Evolutionary conservation across 2,888 invertebrate genomes (phyloP).

Genomic region (Fragum whitleyi): DNA sequence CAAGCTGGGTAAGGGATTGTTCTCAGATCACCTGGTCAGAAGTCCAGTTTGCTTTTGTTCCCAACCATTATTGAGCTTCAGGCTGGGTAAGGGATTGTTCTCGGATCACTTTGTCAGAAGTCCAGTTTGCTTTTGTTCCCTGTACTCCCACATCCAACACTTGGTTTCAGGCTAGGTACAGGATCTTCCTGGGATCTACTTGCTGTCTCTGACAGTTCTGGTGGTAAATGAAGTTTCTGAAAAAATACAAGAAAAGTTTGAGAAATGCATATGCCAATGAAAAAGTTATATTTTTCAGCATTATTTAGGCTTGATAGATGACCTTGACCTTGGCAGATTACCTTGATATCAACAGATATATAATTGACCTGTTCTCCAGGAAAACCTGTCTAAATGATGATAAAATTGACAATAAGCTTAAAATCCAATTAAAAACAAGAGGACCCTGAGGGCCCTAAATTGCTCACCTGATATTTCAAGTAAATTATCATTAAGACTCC

Average conservation of each 20-base stretch:
- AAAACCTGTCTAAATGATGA: no score
- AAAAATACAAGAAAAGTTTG: conserved; percentile 19
- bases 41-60: conserved; percentile 72
- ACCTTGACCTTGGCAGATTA: no score
- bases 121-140: conserved; percentile 69
- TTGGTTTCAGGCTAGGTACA: conserved; percentile 55
- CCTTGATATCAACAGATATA: no score
- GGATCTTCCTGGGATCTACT: conserved; percentile 81
- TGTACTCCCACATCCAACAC: conserved; percentile 48
- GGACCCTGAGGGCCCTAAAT: no score
- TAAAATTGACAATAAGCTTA: no score
- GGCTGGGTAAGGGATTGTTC: conserved; percentile 73
- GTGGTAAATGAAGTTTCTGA: conserved; percentile 84
- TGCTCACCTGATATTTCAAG: no score
- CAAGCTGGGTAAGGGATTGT: conserved; percentile 71
- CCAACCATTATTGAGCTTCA: conserved; percentile 60
- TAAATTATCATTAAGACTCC: no score
- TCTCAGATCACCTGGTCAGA: conserved; percentile 77
- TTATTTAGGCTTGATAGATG: no score
- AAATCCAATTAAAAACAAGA: no score
- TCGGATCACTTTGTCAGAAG: conserved; percentile 76
- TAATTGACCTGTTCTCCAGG: no score
- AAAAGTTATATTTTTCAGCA: no score
- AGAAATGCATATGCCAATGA: background rate
- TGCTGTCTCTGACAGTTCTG: conserved; percentile 83